phyloP scores from a whole-genome alignment of 2,113 vertebrate genomes.

The Epinephelus lanceolatus region DNA sequence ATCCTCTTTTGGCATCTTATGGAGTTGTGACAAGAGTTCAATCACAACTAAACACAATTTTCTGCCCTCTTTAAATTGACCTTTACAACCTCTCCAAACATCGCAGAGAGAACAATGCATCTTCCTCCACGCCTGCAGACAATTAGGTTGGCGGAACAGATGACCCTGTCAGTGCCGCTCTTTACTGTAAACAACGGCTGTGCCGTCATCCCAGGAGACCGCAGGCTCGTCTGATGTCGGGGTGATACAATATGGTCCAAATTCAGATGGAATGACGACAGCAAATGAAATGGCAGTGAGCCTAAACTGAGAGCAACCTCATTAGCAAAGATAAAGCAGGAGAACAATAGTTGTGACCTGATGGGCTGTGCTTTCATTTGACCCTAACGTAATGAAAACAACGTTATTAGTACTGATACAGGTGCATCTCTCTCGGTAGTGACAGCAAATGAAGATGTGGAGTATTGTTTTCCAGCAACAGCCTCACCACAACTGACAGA shows the following conservation, averaged over 20 bases:
- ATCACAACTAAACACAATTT: conserved; percentile 41
- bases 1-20: conserved; percentile 9
- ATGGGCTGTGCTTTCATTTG: conserved; percentile 44
- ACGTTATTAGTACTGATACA: conserved; percentile 62
- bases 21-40: conserved; percentile 37
- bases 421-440: conserved; percentile 23
- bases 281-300: conserved; percentile 36
- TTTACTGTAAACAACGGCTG: conserved; percentile 65
- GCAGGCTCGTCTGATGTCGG: conserved; percentile 25
- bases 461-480: conserved; percentile 52
- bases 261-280: conserved; percentile 60
- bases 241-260: conserved; percentile 36
- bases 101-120: conserved; percentile 33
- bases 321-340: conserved; percentile 64
- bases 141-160: conserved; percentile 65
- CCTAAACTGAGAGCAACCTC: conserved; percentile 50
- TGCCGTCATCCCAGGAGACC: conserved; percentile 44
- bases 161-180: conserved; percentile 55
- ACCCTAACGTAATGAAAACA: conserved; percentile 54
- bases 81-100: conserved; percentile 63
- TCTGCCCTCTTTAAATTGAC: conserved; percentile 56
- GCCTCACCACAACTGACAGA: conserved; percentile 40
- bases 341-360: conserved; percentile 50
- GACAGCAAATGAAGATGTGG: conserved; percentile 53
- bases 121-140: conserved; percentile 51